Base-by-base conservation (phyloP, 1,140 invertebrate genomes). In the Aphelenchoides besseyi region DNA sequence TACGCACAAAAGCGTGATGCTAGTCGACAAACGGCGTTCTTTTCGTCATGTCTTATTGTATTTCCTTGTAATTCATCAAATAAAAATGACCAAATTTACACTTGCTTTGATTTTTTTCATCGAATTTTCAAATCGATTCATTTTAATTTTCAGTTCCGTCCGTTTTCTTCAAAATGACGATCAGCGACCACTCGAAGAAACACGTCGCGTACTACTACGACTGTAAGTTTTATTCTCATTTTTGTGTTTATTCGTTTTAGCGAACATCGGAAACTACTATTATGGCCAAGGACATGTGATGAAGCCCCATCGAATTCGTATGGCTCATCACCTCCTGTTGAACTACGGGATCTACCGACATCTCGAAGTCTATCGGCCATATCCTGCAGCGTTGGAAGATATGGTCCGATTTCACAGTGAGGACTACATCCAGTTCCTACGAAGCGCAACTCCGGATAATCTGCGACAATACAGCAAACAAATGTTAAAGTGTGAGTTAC, bases 251-350 rank as follows among this genome's bases (percentile, higher is more conserved):
- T 55, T 63, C 68, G 72, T 87, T 87, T 78, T 78, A 95, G 93
- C 92, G 87, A 95, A 98, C 86, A 97, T 98, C 86, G 96, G 96
- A 33, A 98, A 98, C 86, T 98, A 98, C 86, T 98, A 98, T 85
- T 98, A 98, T 92, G 96, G 96, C 0, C 96, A 99, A 87, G 95
- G 95, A n/a, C 96, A 98, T 89, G 96, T 96, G 3, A 99, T 98
- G 96, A 98, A 99, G 85, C 96, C 96, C 3, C 95, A 98, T 86
- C 90, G 96, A 74, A 84, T 99, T 90, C 91, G 96, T 82, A 99
- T 99, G 96, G 97, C 96, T 0, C 96, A 99, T 86, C 98, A 98
- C 89, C 89, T 99, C 69, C 89, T 99, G 30, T 87, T 99, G 1
- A 98, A 98, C 87, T 99, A 99, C 91, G 96, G 96, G 48, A 89